Conservation (phyloP, 2,113 vertebrate genomes). For the Psettodes erumei region DNA sequence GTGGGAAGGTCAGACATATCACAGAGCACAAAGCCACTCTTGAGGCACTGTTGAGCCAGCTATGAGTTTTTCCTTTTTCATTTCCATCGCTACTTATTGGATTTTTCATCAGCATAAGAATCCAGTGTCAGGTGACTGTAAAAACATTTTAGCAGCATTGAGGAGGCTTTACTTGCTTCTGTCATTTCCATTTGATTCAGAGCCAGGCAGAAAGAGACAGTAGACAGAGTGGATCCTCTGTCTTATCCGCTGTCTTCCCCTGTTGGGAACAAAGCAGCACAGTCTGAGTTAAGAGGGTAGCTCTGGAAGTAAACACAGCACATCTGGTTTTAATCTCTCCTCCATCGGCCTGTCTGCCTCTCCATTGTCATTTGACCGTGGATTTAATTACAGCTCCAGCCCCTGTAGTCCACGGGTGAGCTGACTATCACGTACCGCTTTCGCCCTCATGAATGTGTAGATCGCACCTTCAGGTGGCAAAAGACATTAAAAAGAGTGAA, state of each 20-base stretch:
- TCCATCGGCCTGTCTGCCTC: background rate
- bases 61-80: slow-evolving; percentile 19
- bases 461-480: background rate
- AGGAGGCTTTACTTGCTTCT: background rate
- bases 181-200: slow-evolving; percentile 15
- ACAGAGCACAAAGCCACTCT: slow-evolving; percentile 1
- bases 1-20: background rate
- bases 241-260: slow-evolving; percentile 7
- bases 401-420: background rate
- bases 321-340: slow-evolving; percentile 60
- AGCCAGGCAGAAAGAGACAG: background rate
- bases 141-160: slow-evolving; percentile 11
- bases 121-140: background rate
- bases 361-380: slow-evolving; percentile 10
- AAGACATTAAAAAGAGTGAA: background rate
- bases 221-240: too few relatives aligned
- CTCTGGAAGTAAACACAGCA: slow-evolving; percentile 24
- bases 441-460: background rate
- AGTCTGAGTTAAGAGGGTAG: background rate
- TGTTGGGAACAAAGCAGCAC: slow-evolving; percentile 6
- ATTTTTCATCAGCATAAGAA: background rate
- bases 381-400: slow-evolving; percentile 28
- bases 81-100: slow-evolving; percentile 11
- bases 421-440: background rate
- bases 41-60: background rate